phyloP scores from a whole-genome alignment of 2,797 vertebrate species.

The Scolopax rusticola region DNA sequence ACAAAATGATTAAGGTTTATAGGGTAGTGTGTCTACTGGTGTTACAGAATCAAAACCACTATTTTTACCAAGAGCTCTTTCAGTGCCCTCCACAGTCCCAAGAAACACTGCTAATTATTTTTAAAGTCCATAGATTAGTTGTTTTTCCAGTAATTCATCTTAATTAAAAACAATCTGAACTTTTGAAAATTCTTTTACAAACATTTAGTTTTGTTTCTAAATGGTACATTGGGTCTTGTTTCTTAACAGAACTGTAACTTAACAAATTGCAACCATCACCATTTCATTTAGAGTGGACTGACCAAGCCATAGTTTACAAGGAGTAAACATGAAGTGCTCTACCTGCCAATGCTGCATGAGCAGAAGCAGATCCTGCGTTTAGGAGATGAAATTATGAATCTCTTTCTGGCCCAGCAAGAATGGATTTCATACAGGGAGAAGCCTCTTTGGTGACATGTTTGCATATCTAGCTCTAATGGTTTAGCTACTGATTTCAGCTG shows the following conservation, averaged over 20 bases:
- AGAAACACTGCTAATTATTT: not conserved
- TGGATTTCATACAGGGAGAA: not conserved
- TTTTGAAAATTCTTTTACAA: not conserved
- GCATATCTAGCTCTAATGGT: not conserved
- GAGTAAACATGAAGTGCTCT: not conserved
- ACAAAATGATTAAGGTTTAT: not conserved
- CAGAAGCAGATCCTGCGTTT: not conserved
- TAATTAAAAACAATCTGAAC: not conserved
- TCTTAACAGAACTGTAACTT: not conserved
- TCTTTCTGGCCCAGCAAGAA: not conserved
- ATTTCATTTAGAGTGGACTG: not conserved
- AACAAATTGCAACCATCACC: not conserved
- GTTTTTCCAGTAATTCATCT: not conserved
- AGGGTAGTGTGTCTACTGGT: not conserved
- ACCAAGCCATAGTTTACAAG: not conserved
- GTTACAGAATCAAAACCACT: constrained; percentile 7
- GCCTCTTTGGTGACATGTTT: not conserved
- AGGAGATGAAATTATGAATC: not conserved
- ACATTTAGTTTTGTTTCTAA: not conserved
- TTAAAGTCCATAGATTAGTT: not conserved
- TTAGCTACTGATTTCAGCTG: not conserved
- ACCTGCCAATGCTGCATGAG: not conserved
- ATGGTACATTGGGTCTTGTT: not conserved
- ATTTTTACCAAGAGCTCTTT: not conserved
- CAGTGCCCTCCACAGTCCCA: not conserved